A percentile compares a stretch with the other conserved stretches of the same genome.
phyloP scores from a whole-genome alignment of 1,140 invertebrate genomes.

The Neotoxoptera formosana region DNA sequence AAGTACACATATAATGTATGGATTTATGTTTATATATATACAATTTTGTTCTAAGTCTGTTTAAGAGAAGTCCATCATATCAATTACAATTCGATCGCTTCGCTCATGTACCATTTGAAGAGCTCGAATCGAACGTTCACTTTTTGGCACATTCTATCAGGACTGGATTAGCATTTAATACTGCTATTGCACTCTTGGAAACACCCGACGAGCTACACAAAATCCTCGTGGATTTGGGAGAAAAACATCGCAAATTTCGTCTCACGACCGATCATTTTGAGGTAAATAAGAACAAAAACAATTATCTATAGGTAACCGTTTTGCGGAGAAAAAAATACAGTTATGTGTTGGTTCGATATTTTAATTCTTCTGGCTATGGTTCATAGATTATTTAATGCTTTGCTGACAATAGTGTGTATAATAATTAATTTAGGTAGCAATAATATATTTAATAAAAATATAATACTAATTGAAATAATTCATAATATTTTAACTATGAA shows the following conservation, averaged over 20 bases:
- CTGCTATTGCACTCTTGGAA: not conserved
- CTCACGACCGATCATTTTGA: not conserved
- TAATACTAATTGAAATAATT: not conserved
- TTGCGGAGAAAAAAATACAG: not conserved
- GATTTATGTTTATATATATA: not conserved
- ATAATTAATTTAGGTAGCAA: no score
- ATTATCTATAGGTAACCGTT: no score
- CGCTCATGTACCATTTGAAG: not conserved
- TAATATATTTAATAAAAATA: not conserved
- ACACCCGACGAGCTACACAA: not conserved
- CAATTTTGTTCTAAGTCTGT: not conserved
- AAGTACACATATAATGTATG: not conserved
- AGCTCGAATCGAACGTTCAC: not conserved
- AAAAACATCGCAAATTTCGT: constrained; percentile 12
- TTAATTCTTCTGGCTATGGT: not conserved
- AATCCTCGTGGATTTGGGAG: not conserved
- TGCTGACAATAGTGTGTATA: not conserved
- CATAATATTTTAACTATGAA: not conserved
- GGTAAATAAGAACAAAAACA: not conserved
- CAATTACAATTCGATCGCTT: constrained; percentile 6
- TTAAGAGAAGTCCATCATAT: not conserved
- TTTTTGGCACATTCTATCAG: constrained; percentile 14
- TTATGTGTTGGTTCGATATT: not conserved
- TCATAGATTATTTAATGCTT: not conserved
- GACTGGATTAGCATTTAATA: not conserved